Base-by-base conservation (phyloP, 2,113 vertebrate genomes). In the human region DNA sequence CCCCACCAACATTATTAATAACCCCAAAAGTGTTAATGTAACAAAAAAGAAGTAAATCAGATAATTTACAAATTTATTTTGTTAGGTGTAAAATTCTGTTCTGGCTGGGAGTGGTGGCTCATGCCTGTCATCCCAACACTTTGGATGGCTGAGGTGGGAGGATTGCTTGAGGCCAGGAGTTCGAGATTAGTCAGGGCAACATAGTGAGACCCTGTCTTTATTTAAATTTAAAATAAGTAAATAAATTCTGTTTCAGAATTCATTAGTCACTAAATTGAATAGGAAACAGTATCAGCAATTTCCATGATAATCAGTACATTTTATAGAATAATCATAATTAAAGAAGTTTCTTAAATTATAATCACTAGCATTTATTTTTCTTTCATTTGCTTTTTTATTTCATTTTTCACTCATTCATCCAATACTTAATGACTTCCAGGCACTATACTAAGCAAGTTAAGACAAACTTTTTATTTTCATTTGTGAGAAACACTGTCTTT, bases 31-130 rank as follows among this genome's bases (percentile, higher is more conserved):
- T 94, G 16, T 55, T 83, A 92, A 55, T 57, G 14, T 4, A 94
- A 38, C 52, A 55, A 38, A 95, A 93, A 82, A 95, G 90, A 82
- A 95, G 57, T 79, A 93, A 97, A 96, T 73, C 22, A 91, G 81
- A 68, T 23, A 86, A 93, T 45, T 5, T 90, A 43, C 32, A 91
- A 93, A 89, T 76, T 85, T 45, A 76, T 91, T 95, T 90, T 78
- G 10, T 89, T 81, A 72, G 22, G 27, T 90, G 0, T 78, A 87
- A 97, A 64, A 64, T 64, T 64, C 61, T 64, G 5, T 32, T 64
- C 61, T 64, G 61, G 61, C 30, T 32, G 61, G 61, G 27, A 64
- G 61, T 64, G 61, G 61, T 32, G 27, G 27, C 61, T 64, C 61
- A 64, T 1, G 12, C 61, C 61, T 64, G 27, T 64, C 61, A 32